Conservation (phyloP, 2,113 vertebrate genomes). For the Muscicapa adusta region DNA sequence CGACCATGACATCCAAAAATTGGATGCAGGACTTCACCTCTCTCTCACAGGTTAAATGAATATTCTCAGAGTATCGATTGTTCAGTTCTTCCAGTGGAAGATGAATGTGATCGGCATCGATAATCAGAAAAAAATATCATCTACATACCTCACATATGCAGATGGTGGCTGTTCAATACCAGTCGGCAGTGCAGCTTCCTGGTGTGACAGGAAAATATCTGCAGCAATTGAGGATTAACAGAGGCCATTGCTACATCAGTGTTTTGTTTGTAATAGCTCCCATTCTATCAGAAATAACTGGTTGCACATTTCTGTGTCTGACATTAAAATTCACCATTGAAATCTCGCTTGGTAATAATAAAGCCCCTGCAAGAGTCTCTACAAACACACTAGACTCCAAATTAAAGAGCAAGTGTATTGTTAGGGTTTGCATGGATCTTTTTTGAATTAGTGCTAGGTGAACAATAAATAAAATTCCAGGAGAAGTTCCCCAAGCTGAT, state of each 20-base stretch:
- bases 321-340: slow-evolving; percentile 66
- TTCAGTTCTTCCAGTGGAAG: slow-evolving; percentile 45
- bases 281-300: slow-evolving; percentile 56
- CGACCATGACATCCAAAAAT: slow-evolving; percentile 38
- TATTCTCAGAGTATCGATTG: slow-evolving; percentile 50
- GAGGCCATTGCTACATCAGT: slow-evolving; percentile 5
- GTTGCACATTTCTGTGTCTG: slow-evolving; percentile 51
- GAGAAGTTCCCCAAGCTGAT: slow-evolving; percentile 76
- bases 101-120: slow-evolving; percentile 43
- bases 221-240: slow-evolving; percentile 35
- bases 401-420: slow-evolving; percentile 70
- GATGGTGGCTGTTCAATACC: slow-evolving; percentile 14
- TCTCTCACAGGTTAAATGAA: slow-evolving; percentile 50
- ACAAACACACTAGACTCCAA: slow-evolving; percentile 69
- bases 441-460: slow-evolving; percentile 70
- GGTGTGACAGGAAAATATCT: slow-evolving; percentile 38
- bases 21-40: slow-evolving; percentile 53
- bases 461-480: slow-evolving; percentile 80
- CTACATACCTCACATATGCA: slow-evolving; percentile 20
- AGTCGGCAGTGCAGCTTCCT: background rate
- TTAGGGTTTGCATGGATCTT: slow-evolving; percentile 67
- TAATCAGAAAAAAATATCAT: slow-evolving; percentile 50
- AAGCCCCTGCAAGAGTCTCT: slow-evolving; percentile 67
- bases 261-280: slow-evolving; percentile 58
- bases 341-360: slow-evolving; percentile 65